Evolutionary conservation across 2,888 invertebrate genomes (phyloP).

Genomic region (Cetonia aurata): DNA sequence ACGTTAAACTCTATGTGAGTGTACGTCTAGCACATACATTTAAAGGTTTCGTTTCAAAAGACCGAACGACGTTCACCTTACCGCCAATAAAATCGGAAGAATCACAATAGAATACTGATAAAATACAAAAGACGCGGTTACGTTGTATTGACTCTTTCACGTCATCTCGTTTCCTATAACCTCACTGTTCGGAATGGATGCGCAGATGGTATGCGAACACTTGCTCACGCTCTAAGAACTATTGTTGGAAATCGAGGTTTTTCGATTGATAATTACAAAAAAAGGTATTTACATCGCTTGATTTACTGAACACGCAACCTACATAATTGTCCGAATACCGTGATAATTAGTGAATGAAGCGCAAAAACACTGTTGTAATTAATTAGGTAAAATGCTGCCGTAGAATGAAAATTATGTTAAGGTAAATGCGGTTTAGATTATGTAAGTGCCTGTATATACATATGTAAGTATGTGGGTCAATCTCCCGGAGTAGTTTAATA

Average conservation of each 20-base stretch:
- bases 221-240: background rate
- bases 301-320: no score
- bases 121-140: background rate
- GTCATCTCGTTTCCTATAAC: background rate
- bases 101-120: conserved; percentile 3
- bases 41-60: background rate
- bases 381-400: background rate
- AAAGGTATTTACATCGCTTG: no score
- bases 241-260: background rate
- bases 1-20: background rate
- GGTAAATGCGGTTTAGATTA: conserved; percentile 1
- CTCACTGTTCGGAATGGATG: background rate
- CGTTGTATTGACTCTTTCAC: background rate
- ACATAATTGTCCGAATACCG: no score
- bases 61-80: background rate
- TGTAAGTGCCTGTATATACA: background rate
- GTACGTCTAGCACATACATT: background rate
- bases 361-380: background rate
- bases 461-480: background rate
- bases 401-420: background rate
- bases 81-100: conserved; percentile 8
- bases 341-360: no score
- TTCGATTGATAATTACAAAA: no score
- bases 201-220: background rate
- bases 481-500: background rate